phyloP scores from a whole-genome alignment of 2,113 vertebrate genomes.

The Burhinus bistriatus region DNA sequence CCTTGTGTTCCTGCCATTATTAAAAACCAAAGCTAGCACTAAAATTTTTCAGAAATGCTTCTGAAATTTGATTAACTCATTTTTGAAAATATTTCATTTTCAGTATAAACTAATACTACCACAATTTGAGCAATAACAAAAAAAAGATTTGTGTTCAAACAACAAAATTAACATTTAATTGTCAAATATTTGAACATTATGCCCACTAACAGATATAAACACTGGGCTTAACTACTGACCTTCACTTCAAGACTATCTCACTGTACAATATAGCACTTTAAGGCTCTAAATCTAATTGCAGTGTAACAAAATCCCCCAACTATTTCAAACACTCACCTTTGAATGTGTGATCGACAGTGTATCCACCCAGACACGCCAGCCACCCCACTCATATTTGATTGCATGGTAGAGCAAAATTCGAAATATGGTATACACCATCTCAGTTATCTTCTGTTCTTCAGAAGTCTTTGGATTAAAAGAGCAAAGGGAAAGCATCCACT shows the following conservation, averaged over 20 bases:
- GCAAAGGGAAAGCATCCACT: constrained; percentile 98
- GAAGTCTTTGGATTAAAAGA: constrained; percentile 88
- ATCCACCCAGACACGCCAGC: constrained; percentile 99
- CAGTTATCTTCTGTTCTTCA: constrained; percentile 97
- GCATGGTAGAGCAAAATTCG: constrained; percentile 97
- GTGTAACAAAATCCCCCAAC: background rate
- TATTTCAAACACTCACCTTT: constrained; percentile 81
- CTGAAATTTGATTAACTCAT: background rate
- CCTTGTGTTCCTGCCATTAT: constrained; percentile 59
- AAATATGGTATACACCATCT: constrained; percentile 98
- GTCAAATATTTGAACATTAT: background rate
- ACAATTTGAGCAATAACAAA: background rate
- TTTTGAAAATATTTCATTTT: background rate
- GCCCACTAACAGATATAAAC: background rate
- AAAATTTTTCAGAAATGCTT: background rate
- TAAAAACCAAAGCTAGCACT: background rate
- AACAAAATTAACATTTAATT: background rate
- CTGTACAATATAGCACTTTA: background rate
- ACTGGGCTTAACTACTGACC: background rate
- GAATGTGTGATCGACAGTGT: constrained; percentile 98
- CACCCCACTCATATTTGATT: constrained; percentile 97
- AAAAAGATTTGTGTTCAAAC: background rate
- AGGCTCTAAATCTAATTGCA: background rate
- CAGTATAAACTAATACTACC: background rate
- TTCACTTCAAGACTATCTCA: background rate